phyloP scores from a whole-genome alignment of 2,113 vertebrate species.

The Percina caprodes region DNA sequence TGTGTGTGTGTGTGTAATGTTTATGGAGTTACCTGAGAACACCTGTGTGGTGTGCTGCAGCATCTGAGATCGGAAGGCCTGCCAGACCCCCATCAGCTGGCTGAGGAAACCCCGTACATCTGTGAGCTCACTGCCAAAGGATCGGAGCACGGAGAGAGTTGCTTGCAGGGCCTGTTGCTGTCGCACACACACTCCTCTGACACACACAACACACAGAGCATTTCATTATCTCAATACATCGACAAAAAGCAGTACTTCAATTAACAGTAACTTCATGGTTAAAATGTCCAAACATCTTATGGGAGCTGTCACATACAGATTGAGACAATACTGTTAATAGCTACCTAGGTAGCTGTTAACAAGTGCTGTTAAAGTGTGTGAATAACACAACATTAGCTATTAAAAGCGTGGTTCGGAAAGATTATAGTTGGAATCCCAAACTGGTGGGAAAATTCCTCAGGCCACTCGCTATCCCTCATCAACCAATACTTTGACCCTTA shows the following conservation, averaged over 20 bases:
- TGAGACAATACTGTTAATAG: background rate
- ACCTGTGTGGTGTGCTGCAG: constrained; percentile 57
- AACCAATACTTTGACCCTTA: constrained; percentile 25
- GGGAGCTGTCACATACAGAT: constrained; percentile 6
- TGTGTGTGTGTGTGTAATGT: background rate
- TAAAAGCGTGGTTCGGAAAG: constrained; percentile 11
- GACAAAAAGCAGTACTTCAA: background rate
- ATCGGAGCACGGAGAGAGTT: constrained; percentile 77
- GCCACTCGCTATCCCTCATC: background rate
- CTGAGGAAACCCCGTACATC: constrained; percentile 82
- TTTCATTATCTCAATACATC: background rate
- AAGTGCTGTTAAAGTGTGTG: constrained; percentile 17
- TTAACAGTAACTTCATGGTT: background rate
- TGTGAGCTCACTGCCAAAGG: constrained; percentile 79
- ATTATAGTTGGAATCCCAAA: constrained; percentile 2
- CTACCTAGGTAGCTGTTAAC: constrained; percentile 12
- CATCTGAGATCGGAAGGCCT: constrained; percentile 57
- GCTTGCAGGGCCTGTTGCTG: constrained; percentile 80
- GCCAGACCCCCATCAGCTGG: constrained; percentile 81
- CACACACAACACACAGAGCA: constrained; percentile 45
- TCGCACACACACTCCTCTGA: constrained; percentile 78
- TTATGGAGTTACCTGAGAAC: constrained; percentile 68
- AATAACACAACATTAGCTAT: constrained; percentile 9
- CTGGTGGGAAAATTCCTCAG: background rate
- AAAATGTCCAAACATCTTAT: constrained; percentile 11